Conservation (phyloP, 2,797 vertebrate species). For the Coregonus ussuriensis region DNA sequence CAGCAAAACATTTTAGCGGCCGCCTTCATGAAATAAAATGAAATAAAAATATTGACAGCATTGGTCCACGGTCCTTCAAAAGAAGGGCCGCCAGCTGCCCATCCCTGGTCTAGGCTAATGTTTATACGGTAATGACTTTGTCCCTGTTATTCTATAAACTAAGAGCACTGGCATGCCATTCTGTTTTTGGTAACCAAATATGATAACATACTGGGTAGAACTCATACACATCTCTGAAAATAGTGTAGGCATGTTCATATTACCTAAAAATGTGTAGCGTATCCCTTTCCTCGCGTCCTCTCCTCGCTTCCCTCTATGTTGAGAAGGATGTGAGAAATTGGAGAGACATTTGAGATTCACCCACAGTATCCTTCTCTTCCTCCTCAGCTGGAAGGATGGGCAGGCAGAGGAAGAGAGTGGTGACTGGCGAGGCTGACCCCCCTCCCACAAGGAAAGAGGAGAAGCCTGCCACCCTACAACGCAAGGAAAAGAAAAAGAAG, state of each 20-base stretch:
- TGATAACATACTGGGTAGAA: no score
- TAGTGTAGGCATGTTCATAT: background rate
- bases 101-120: no score
- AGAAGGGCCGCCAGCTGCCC: no score
- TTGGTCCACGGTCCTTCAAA: no score
- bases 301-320: conserved; percentile 17
- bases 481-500: conserved; percentile 83
- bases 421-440: conserved; percentile 65
- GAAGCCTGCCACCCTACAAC: conserved; percentile 65
- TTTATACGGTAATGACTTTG: background rate
- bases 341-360: background rate
- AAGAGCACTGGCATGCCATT: background rate
- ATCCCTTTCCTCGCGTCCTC: background rate
- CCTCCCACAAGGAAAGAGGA: conserved; percentile 72
- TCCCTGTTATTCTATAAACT: background rate
- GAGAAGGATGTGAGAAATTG: conserved; percentile 4
- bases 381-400: conserved; percentile 71
- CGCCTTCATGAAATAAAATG: no score
- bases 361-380: background rate
- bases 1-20: no score
- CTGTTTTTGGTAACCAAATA: no score
- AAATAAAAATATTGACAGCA: no score
- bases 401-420: conserved; percentile 78
- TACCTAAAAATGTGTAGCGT: background rate
- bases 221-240: no score